A percentile compares a stretch with the other conserved stretches of the same genome.
Conservation (phyloP, 2,888 invertebrate genomes). For the Hypsopygia costalis region DNA sequence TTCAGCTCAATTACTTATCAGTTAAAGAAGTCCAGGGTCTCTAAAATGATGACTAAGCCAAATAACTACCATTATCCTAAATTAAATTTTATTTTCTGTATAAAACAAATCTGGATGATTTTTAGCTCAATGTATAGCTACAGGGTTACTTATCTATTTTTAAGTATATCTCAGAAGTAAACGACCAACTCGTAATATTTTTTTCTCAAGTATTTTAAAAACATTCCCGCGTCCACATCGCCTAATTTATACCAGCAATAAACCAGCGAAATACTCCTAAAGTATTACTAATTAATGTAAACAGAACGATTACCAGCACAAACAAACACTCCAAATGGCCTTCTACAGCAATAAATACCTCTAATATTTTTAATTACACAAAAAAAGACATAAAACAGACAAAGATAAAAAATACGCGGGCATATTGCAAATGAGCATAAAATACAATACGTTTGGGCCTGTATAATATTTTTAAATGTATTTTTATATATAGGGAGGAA, state of each 20-base stretch:
- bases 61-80: no score
- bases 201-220: conserved; percentile 8
- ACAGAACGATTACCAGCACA: conserved; percentile 73
- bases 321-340: conserved; percentile 72
- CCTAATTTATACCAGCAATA: conserved; percentile 70
- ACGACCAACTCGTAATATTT: background rate
- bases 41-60: no score
- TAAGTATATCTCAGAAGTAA: no score
- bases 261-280: conserved; percentile 65
- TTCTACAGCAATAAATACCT: conserved; percentile 72
- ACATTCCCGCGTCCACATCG: conserved; percentile 2
- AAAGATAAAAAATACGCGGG: conserved; percentile 60
- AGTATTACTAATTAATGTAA: conserved; percentile 79
- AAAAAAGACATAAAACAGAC: conserved; percentile 72
- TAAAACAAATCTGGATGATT: no score
- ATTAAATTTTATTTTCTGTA: no score
- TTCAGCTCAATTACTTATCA: no score
- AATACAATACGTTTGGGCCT: conserved; percentile 29
- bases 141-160: no score
- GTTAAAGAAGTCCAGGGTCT: no score
- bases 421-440: conserved; percentile 71
- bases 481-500: conserved; percentile 51
- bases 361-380: conserved; percentile 77
- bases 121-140: no score
- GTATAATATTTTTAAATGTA: conserved; percentile 52